These are phyloP conservation scores for Actinemys pallida DNA, from an alignment of 2,113 vertebrate species.

Conservation along the genomic window DNA sequence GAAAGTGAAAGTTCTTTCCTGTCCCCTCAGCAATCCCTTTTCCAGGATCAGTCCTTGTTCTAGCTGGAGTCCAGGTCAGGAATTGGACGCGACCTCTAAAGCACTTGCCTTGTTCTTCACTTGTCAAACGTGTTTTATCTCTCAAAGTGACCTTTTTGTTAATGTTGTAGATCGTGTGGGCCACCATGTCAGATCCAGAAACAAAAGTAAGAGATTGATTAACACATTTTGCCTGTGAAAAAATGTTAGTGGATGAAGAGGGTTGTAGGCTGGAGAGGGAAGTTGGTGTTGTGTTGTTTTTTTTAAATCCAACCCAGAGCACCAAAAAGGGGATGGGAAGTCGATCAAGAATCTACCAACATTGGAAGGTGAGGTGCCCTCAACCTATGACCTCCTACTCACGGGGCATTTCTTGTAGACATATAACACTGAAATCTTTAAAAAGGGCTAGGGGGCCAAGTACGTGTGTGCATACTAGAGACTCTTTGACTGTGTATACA, in stretches of 20 bases:
- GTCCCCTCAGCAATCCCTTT: not conserved
- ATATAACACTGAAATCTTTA: not conserved
- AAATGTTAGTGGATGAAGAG: conserved; percentile 60
- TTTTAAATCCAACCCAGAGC: conserved; percentile 9
- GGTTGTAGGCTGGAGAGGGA: not conserved
- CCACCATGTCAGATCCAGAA: conserved; percentile 79
- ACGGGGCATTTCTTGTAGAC: not conserved
- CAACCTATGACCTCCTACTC: not conserved
- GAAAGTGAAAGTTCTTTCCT: conserved; percentile 68
- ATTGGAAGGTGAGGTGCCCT: not conserved
- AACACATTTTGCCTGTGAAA: conserved; percentile 70
- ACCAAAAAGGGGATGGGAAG: not conserved
- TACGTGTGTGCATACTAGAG: not conserved
- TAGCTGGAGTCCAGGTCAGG: conserved; percentile 76
- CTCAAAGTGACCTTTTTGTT: conserved; percentile 79
- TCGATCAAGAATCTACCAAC: not conserved
- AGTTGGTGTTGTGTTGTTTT: not conserved
- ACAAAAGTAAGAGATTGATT: conserved; percentile 79
- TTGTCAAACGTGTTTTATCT: conserved; percentile 82
- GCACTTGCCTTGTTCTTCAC: conserved; percentile 77
- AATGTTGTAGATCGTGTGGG: conserved; percentile 77
- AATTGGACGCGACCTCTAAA: conserved; percentile 77
- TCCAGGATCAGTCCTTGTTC: conserved; percentile 66
- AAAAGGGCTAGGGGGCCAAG: not conserved
- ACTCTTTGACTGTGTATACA: not conserved